These are phyloP conservation scores for Cacatua alba DNA, from an alignment of 2,113 vertebrate genomes.

Conservation along the genomic window DNA sequence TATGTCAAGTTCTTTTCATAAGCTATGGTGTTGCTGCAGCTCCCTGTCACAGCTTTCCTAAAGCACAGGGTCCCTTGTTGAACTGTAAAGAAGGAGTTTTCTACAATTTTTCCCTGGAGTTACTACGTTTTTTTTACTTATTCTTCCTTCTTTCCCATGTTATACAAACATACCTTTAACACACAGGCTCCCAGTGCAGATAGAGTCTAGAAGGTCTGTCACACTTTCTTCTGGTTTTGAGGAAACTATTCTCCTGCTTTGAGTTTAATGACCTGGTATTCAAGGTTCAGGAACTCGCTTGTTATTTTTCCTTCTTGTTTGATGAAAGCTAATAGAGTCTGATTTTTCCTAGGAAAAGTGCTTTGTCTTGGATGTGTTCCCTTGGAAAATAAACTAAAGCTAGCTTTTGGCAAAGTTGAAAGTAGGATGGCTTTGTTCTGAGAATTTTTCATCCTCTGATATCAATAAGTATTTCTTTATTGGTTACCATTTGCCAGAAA, in stretches of 20 bases:
- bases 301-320: constrained; percentile 29
- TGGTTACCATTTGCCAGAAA: not conserved
- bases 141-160: not conserved
- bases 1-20: not conserved
- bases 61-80: not conserved
- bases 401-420: not conserved
- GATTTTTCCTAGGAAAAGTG: not conserved
- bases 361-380: not conserved
- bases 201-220: not conserved
- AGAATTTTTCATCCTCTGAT: not conserved
- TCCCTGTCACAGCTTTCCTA: not conserved
- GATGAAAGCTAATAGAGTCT: not conserved
- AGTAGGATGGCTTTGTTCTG: not conserved
- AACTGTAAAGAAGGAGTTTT: not conserved
- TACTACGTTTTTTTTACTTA: not conserved
- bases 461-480: not conserved
- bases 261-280: constrained; percentile 8
- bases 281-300: not conserved
- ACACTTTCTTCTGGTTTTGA: not conserved
- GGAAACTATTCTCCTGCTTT: not conserved
- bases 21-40: not conserved
- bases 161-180: not conserved
- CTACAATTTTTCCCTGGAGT: not conserved
- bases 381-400: not conserved
- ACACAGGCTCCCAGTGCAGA: not conserved